phyloP scores from a whole-genome alignment of 1,140 invertebrate species.

The Drosophila lacteicornis region DNA sequence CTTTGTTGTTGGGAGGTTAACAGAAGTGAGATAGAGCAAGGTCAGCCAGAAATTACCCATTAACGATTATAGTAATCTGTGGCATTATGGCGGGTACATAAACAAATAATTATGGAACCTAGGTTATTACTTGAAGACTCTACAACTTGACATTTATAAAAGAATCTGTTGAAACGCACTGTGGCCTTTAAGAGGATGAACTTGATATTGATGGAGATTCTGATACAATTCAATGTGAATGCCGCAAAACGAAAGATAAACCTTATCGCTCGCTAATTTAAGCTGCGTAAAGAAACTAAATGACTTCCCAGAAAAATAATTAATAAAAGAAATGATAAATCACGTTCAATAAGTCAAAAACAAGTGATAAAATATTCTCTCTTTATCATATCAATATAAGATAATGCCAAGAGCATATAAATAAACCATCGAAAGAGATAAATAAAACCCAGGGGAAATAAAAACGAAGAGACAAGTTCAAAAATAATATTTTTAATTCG shows the following conservation, averaged over 20 bases:
- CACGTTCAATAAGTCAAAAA: slow-evolving; percentile 25
- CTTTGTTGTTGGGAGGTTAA: slow-evolving; percentile 3
- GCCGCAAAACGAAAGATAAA: slow-evolving; percentile 31
- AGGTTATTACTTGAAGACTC: neutral
- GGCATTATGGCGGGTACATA: neutral
- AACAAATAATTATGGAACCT: neutral
- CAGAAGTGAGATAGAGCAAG: slow-evolving; percentile 3
- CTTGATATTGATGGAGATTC: slow-evolving; percentile 19
- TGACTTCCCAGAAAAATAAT: slow-evolving; percentile 17
- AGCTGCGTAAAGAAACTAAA: slow-evolving; percentile 22
- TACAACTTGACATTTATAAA: no score
- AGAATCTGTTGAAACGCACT: slow-evolving; percentile 4
- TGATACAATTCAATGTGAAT: slow-evolving; percentile 41
- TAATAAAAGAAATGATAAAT: slow-evolving; percentile 24
- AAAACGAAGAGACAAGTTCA: slow-evolving; percentile 4
- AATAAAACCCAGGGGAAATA: neutral
- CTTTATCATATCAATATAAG: slow-evolving; percentile 8
- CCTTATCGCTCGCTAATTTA: slow-evolving; percentile 13
- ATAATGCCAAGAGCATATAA: neutral
- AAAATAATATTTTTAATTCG: slow-evolving; percentile 67
- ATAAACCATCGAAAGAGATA: neutral
- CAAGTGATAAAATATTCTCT: slow-evolving; percentile 31
- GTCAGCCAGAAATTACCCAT: slow-evolving; percentile 10
- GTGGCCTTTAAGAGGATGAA: slow-evolving; percentile 4
- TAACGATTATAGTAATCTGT: slow-evolving; percentile 3